Evolutionary conservation across 2,797 vertebrate species (phyloP).

Genomic region (Macroramphosus scolopax): DNA sequence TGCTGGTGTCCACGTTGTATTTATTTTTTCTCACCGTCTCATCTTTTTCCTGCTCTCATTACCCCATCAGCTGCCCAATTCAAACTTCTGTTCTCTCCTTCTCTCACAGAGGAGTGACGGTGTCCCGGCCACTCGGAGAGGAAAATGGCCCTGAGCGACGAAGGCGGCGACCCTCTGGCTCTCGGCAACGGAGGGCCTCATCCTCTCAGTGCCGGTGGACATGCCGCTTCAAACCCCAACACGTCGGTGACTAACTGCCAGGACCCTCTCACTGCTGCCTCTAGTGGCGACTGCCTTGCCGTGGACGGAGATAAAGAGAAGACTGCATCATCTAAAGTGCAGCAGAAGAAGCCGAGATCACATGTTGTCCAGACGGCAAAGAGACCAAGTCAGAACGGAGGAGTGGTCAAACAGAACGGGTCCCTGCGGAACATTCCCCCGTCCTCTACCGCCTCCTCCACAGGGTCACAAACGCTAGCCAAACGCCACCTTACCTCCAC

Average conservation of each 20-base stretch:
- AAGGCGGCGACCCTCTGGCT: slow-evolving; percentile 69
- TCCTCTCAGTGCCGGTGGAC: slow-evolving; percentile 43
- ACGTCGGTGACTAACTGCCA: slow-evolving; percentile 14
- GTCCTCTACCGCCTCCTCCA: slow-evolving; percentile 42
- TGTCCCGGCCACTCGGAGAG: slow-evolving; percentile 42
- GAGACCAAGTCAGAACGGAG: slow-evolving; percentile 76
- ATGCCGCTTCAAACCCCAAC: slow-evolving; percentile 17
- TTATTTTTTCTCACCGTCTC: too few relatives aligned
- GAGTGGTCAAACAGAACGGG: slow-evolving; percentile 80
- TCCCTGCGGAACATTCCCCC: slow-evolving; percentile 72
- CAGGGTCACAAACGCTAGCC: slow-evolving; percentile 79
- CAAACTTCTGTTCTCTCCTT: slow-evolving; percentile 1
- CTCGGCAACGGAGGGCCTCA: slow-evolving; percentile 77
- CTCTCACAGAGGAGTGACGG: slow-evolving; percentile 58
- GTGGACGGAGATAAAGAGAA: slow-evolving; percentile 18
- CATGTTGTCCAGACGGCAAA: slow-evolving; percentile 23
- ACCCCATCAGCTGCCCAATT: too few relatives aligned
- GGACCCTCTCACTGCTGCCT: slow-evolving; percentile 34
- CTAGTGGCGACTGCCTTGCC: slow-evolving; percentile 5
- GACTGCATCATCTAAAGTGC: slow-evolving; percentile 3
- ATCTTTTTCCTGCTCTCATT: too few relatives aligned
- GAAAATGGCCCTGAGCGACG: slow-evolving; percentile 85
- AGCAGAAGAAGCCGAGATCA: slow-evolving; percentile 16
- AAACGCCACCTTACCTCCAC: slow-evolving; percentile 48
- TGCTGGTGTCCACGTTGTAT: too few relatives aligned